Conservation (phyloP, 2,113 vertebrate genomes). For the Trochalopteron elliotii region DNA sequence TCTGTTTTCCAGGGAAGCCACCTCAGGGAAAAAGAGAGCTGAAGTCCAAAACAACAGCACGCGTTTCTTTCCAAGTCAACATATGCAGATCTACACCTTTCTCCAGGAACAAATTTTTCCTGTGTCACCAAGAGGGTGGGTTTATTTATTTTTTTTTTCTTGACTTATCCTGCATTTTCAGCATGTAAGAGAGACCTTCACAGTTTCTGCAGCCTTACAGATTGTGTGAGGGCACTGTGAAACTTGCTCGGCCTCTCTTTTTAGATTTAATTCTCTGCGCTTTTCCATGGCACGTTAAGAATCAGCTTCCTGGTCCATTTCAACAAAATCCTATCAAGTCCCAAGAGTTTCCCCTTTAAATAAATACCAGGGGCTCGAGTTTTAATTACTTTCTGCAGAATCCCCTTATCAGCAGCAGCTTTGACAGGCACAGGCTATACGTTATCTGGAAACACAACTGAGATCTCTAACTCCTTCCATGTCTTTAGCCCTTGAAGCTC, state of each 20-base stretch:
- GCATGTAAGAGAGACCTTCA: not conserved
- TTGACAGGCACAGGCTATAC: not conserved
- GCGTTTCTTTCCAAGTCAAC: not conserved
- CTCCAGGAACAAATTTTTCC: not conserved
- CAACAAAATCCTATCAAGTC: slow-evolving; percentile 39
- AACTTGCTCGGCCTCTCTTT: not conserved
- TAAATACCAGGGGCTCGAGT: slow-evolving; percentile 37
- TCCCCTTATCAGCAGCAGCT: slow-evolving; percentile 57
- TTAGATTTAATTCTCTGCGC: not conserved
- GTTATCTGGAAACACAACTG: slow-evolving; percentile 35
- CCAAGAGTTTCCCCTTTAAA: slow-evolving; percentile 38
- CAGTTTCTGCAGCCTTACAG: slow-evolving; percentile 3
- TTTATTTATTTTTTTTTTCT: not conserved
- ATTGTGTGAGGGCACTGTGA: not conserved
- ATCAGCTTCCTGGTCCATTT: slow-evolving; percentile 48
- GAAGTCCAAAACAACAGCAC: not conserved
- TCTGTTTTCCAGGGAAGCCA: slow-evolving; percentile 18
- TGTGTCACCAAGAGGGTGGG: not conserved
- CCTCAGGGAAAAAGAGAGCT: slow-evolving; percentile 11
- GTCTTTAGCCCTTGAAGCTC: slow-evolving; percentile 24
- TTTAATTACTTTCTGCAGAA: slow-evolving; percentile 64
- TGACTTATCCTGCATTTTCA: not conserved
- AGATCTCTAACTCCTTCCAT: slow-evolving; percentile 33
- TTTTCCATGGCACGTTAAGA: not conserved
- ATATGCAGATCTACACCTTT: not conserved